Base-by-base conservation (phyloP, 1,140 invertebrate genomes). In the Vanessa atalanta region DNA sequence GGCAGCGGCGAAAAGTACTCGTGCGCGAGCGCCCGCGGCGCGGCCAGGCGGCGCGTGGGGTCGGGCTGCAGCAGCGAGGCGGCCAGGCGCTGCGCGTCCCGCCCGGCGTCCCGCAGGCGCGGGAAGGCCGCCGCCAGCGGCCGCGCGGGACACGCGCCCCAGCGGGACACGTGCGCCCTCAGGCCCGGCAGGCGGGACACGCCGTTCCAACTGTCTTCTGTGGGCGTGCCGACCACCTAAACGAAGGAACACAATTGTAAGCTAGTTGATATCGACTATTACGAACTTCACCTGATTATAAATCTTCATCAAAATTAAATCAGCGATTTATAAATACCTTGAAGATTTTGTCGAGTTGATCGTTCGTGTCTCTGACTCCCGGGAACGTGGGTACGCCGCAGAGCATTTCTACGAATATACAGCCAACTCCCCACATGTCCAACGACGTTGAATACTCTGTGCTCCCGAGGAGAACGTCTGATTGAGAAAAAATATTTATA, bases 381-480 rank as follows among this genome's bases (percentile, higher is more conserved):
- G 98, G 98, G 93, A 99, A 99, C 77, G 98, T 97, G 51, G 98
- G 98, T 86, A 97, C 95, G n/a, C 98, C 98, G 73, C 97, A 98
- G 75, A 99, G 95, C 97, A 99, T 99, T 93, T 99, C 98, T 55
- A 98, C 97, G 93, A 99, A 99, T 91, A 99, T 99, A 93, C 98
- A 99, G 31, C 98, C 98, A 64, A 99, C 98, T 70, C 98, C 98
- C 98, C 99, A 99, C 96, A 99, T 99, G 92, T 99, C 96, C 80
- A 97, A 91, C 50, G 96, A 97, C 69, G 98, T 98, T 53, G 72
- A 74, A 55, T 99, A 99, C 87, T 99, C 97, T 6, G 98, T 99
- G 75, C 97, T 98, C 67, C 99, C 99, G 55, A 99, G 95, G 15
- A 99, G 95, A 14, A 99, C 98, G 93, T 99, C 99, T 95, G 83